Evolutionary conservation across 2,888 invertebrate genomes (phyloP).

Genomic region (Cephus rjabovi): DNA sequence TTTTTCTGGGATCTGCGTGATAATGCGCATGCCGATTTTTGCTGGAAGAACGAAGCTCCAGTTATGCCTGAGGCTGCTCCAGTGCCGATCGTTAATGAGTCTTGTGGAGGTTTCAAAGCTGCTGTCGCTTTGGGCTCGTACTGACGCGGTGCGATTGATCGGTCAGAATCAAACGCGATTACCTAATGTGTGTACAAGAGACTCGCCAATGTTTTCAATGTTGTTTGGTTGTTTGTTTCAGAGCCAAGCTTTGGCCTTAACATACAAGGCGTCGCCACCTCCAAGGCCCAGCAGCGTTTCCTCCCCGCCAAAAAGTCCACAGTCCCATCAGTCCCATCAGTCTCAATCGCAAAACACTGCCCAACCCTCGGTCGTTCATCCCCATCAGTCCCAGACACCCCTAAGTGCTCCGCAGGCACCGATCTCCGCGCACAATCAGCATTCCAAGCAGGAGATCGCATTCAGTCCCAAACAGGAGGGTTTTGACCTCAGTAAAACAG

Average conservation of each 20-base stretch:
- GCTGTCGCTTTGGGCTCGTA: not conserved
- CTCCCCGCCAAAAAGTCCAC: constrained; percentile 61
- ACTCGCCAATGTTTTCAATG: not conserved
- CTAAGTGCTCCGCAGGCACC: constrained; percentile 69
- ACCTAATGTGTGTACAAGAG: not conserved
- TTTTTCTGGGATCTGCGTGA: not conserved
- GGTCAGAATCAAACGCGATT: not conserved
- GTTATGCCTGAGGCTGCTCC: not conserved
- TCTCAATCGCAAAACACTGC: constrained; percentile 27
- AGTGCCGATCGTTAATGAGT: not conserved
- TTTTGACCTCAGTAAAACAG: constrained; percentile 72
- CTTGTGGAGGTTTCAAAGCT: not conserved
- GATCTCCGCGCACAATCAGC: constrained; percentile 54
- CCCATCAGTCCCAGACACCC: constrained; percentile 61
- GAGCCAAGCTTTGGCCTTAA: constrained; percentile 77
- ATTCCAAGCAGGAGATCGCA: constrained; percentile 58
- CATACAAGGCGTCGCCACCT: constrained; percentile 70
- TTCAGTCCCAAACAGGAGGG: constrained; percentile 75
- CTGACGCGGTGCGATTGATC: not conserved
- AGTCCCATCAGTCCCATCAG: constrained; percentile 52
- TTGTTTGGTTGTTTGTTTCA: constrained; percentile 58
- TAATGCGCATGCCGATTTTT: not conserved
- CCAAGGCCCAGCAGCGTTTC: constrained; percentile 64
- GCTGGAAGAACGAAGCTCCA: not conserved
- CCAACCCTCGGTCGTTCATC: constrained; percentile 31